A percentile compares a stretch with the other conserved stretches of the same genome.
Evolutionary conservation across 2,888 invertebrate species (phyloP).

Genomic region (Capitulum mitella): DNA sequence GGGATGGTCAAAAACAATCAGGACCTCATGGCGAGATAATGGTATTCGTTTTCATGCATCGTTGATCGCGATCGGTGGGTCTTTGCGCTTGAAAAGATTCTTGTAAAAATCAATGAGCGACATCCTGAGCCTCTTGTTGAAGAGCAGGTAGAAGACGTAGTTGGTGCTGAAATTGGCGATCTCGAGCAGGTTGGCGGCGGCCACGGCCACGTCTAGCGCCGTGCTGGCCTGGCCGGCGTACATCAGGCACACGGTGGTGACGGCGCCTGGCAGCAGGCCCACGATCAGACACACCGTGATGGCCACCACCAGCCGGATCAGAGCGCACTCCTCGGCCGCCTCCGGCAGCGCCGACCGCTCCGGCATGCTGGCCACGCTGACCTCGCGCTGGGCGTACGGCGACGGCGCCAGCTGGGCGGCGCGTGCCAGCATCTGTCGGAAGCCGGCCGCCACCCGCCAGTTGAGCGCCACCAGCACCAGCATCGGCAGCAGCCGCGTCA

Average conservation of each 20-base stretch:
- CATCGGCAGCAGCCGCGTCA: slow-evolving; percentile 8
- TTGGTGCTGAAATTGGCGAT: slow-evolving; percentile 20
- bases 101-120: not conserved
- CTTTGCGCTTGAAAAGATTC: not conserved
- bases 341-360: not conserved
- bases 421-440: not conserved
- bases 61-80: too few species aligned
- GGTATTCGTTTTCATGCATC: too few species aligned
- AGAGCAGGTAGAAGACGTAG: not conserved
- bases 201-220: not conserved
- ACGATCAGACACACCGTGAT: not conserved
- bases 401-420: not conserved
- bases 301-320: not conserved
- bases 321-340: not conserved
- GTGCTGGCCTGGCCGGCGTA: not conserved
- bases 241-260: not conserved
- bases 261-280: not conserved
- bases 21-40: too few species aligned
- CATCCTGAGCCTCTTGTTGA: not conserved
- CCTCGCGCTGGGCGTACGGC: not conserved
- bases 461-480: not conserved
- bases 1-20: too few species aligned
- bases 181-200: not conserved
- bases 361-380: slow-evolving; percentile 10
- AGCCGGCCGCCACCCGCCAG: not conserved